Evolutionary conservation across 2,113 vertebrate genomes (phyloP).

Genomic region (Osmerus mordax): DNA sequence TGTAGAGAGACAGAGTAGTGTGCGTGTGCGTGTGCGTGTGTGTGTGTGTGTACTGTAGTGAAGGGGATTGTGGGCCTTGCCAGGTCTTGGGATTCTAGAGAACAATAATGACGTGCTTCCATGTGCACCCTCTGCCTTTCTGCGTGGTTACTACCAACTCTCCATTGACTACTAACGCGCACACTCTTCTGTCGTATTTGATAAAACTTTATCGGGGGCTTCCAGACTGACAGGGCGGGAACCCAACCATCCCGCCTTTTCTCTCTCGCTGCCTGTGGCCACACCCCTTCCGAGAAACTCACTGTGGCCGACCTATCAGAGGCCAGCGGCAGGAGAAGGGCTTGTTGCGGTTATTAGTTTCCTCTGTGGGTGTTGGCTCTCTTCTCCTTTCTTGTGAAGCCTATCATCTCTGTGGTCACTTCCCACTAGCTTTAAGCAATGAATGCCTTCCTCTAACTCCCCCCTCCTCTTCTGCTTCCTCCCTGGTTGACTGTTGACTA

Average conservation of each 20-base stretch:
- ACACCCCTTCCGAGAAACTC: constrained; percentile 53
- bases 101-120: too few relatives aligned
- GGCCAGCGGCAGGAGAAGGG: too few relatives aligned
- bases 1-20: too few relatives aligned
- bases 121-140: too few relatives aligned
- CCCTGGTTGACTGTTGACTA: background rate
- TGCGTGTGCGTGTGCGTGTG: too few relatives aligned
- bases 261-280: background rate
- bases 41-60: too few relatives aligned
- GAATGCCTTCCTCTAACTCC: constrained; percentile 11
- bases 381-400: constrained; percentile 41
- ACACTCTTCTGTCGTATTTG: background rate
- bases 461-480: background rate
- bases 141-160: background rate
- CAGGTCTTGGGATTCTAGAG: too few relatives aligned
- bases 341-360: constrained; percentile 36
- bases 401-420: constrained; percentile 19
- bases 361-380: constrained; percentile 25
- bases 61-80: too few relatives aligned
- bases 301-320: constrained; percentile 14
- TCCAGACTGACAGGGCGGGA: constrained; percentile 21
- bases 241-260: background rate
- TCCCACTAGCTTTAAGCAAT: constrained; percentile 20
- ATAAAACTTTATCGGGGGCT: constrained; percentile 44
- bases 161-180: background rate